Evolutionary conservation across 2,888 invertebrate genomes (phyloP).

Genomic region (Caenorhabditis plicata): DNA sequence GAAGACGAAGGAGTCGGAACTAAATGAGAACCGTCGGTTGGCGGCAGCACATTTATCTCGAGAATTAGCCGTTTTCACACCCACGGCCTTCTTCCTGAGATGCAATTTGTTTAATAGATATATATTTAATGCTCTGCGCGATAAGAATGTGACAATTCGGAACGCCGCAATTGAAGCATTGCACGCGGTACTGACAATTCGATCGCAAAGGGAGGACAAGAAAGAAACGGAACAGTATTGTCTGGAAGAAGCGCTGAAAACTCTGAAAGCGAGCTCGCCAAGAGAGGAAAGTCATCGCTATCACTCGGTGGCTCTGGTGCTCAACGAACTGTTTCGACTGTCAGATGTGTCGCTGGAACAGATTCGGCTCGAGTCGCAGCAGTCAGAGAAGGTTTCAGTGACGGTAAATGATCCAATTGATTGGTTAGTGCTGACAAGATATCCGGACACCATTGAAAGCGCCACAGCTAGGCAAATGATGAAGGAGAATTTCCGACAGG

Average conservation of each 20-base stretch:
- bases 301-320: conserved; percentile 49
- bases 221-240: conserved; percentile 86
- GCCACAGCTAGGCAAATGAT: conserved; percentile 82
- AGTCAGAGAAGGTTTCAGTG: conserved; percentile 7
- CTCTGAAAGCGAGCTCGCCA: conserved; percentile 1
- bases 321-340: conserved; percentile 84
- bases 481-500: conserved; percentile 78
- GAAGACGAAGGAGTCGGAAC: conserved; percentile 71
- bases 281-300: conserved; percentile 12
- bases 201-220: conserved; percentile 90
- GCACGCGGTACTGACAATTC: conserved; percentile 89
- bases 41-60: conserved; percentile 75
- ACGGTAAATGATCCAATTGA: conserved; percentile 43
- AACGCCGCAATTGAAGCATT: conserved; percentile 91
- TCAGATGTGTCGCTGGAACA: conserved; percentile 53
- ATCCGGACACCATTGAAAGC: conserved; percentile 77
- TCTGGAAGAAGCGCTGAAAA: conserved; percentile 81
- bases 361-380: conserved; percentile 36
- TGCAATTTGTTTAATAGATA: conserved; percentile 68
- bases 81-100: conserved; percentile 83
- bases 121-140: conserved; percentile 58
- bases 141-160: conserved; percentile 76
- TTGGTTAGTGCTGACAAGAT: conserved; percentile 46
- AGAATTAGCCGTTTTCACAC: conserved; percentile 90
- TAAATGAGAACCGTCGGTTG: conserved; percentile 20